A percentile compares a stretch with the other conserved stretches of the same genome.
Evolutionary conservation across 2,797 vertebrate genomes (phyloP).

Genomic region (Enteromius radiatus): DNA sequence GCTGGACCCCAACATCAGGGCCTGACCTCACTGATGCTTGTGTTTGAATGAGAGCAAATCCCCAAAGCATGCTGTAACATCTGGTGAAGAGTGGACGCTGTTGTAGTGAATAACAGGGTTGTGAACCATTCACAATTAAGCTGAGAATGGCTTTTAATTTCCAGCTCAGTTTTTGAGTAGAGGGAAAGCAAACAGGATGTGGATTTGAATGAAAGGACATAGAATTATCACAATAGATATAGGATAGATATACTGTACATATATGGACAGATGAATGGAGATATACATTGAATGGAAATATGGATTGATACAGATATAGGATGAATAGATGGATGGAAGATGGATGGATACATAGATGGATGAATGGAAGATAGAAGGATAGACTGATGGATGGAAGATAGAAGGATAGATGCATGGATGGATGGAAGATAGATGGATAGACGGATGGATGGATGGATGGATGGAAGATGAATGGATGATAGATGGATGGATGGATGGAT

Average conservation of each 20-base stretch:
- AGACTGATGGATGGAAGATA: not conserved
- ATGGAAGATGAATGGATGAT: not conserved
- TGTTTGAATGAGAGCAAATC: conserved; percentile 7
- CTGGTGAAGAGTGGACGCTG: conserved; percentile 6
- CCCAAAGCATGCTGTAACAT: conserved; percentile 5
- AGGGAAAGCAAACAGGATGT: not conserved
- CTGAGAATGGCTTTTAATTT: not conserved
- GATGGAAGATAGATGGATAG: not conserved
- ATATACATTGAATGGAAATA: not conserved
- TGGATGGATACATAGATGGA: not conserved
- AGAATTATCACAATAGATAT: not conserved
- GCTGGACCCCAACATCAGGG: conserved; percentile 11
- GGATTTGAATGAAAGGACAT: not conserved
- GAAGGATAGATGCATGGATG: not conserved
- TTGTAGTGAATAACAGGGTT: not conserved
- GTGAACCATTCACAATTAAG: not conserved
- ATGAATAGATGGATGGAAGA: not conserved
- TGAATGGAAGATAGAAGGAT: not conserved
- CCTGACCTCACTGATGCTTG: conserved; percentile 22
- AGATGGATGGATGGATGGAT: fast-evolving
- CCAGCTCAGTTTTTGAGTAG: not conserved
- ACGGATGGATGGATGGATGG: not conserved
- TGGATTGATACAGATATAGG: not conserved
- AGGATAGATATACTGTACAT: not conserved
- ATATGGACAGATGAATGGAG: not conserved